Evolutionary conservation across 2,797 vertebrate species (phyloP).

Genomic region (Toxotes lorentzi): DNA sequence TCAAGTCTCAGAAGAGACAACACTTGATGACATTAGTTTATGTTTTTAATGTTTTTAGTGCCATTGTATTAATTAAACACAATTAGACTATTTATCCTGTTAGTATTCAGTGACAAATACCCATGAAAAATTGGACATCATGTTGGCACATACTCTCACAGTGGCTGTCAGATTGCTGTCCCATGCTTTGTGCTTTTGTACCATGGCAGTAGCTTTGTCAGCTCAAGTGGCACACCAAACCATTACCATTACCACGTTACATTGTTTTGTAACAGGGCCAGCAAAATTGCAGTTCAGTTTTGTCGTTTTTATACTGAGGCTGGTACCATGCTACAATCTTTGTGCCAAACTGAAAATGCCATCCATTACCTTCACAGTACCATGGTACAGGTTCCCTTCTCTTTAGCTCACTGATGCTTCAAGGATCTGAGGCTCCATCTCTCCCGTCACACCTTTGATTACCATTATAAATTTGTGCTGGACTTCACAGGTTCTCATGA

Average conservation of each 20-base stretch:
- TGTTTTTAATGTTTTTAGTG: too few species aligned
- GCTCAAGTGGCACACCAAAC: neutral
- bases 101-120: neutral
- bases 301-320: neutral
- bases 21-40: too few species aligned
- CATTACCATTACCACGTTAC: neutral
- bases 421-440: conserved; percentile 5
- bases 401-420: conserved; percentile 10
- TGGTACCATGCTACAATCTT: neutral
- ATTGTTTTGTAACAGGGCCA: neutral
- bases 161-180: neutral
- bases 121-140: neutral
- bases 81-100: neutral
- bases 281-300: neutral
- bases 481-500: conserved; percentile 40
- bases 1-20: too few species aligned
- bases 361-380: conserved; percentile 1
- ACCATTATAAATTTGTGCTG: conserved; percentile 5
- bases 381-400: neutral
- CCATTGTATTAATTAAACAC: neutral
- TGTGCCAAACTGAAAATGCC: neutral
- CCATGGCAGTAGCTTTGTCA: neutral
- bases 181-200: neutral
- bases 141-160: neutral
- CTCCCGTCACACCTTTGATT: conserved; percentile 17